Evolutionary conservation across 2,113 vertebrate genomes (phyloP).

Genomic region (Catharus fuscescens): DNA sequence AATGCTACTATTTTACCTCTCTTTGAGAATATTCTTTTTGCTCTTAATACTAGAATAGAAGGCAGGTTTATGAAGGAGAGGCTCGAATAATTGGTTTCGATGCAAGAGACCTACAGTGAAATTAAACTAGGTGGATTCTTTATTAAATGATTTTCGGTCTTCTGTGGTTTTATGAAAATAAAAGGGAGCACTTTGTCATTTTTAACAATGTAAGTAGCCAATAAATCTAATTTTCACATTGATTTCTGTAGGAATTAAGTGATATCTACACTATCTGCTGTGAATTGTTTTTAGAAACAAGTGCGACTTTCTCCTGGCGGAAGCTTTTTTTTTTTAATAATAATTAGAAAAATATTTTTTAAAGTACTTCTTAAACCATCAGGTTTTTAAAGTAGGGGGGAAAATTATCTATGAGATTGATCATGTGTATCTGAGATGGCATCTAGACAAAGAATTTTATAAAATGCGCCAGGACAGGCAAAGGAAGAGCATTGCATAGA

Average conservation of each 20-base stretch:
- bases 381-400: neutral
- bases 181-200: conserved; percentile 79
- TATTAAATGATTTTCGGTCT: conserved; percentile 75
- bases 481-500: neutral
- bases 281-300: conserved; percentile 64
- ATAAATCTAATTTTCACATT: conserved; percentile 81
- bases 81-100: conserved; percentile 4
- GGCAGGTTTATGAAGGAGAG: neutral
- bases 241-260: conserved; percentile 76
- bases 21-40: neutral
- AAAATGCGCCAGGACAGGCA: neutral
- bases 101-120: conserved; percentile 52
- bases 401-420: neutral
- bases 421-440: neutral
- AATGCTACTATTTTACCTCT: neutral
- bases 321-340: neutral
- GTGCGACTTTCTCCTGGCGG: neutral
- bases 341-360: neutral
- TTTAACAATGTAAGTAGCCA: conserved; percentile 77
- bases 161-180: conserved; percentile 79
- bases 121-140: conserved; percentile 67
- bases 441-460: neutral
- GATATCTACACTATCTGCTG: conserved; percentile 70
- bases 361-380: neutral
- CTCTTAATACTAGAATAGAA: neutral